Base-by-base conservation (phyloP, 2,888 invertebrate genomes). In the Ceraclea dissimilis region DNA sequence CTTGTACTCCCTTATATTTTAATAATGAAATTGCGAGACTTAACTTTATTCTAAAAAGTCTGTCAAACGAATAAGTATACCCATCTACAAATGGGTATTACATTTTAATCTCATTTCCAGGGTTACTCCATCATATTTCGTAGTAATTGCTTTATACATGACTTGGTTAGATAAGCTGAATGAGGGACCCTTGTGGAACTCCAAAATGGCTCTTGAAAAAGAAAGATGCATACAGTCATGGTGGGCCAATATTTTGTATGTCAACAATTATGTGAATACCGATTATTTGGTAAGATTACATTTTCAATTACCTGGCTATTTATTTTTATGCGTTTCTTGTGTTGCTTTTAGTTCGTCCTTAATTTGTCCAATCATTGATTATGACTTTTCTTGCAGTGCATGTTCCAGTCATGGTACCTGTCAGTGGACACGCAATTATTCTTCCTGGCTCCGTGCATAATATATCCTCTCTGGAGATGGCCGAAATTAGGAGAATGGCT, bases 351-450 rank as follows among this genome's bases (percentile, higher is more conserved):
- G 31, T 8, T 31, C 31, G 6, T 11, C 11, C 26, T 6, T 26
- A 26, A 26, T 8, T 43, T 43, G 13, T 8, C 13, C 2, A 16
- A 4, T 8, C 4, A 16, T 43, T 43, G 20, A 22, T 33, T 33
- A 17, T 50, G 13, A 33, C 31, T 2, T 50, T 18, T 8, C 13
- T 75, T 79, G 54, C 73, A 84, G 84, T 85, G 85, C 63, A 85
- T 85, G 84, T 85, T 85, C 70, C 85, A 85, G 69, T 83, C 85
- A 0, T 86, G 85, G 85, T 85, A 85, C 64, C 71, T 86, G 1
- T 75, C 78, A 4, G 83, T 82, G 47, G 84, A 85, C 61, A 82
- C 84, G 1, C 84, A 84, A 66, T 66, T 84, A 51, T 85, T 83
- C 70, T 76, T 86, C 64, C 65, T 86, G 46, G 85, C 86, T 0